Evolutionary conservation across 2,113 vertebrate genomes (phyloP).

Genomic region (Megaceryle maxima): DNA sequence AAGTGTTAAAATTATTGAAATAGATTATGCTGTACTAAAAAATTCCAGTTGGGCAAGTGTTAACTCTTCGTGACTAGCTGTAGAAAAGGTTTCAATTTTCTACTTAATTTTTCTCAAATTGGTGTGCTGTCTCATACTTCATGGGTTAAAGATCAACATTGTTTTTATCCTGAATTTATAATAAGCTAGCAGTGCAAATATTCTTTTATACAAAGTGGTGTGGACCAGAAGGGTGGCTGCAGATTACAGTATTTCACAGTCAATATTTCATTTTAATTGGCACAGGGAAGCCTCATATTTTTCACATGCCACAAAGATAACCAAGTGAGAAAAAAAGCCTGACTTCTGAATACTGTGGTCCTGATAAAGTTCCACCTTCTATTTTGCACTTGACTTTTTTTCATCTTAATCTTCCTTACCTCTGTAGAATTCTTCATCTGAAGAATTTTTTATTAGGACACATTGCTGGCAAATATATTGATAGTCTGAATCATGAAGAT

Average conservation of each 20-base stretch:
- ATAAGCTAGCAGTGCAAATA: background rate
- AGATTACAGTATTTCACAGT: background rate
- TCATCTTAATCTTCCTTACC: background rate
- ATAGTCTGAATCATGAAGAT: background rate
- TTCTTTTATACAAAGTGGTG: background rate
- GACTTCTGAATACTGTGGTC: background rate
- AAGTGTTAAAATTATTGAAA: background rate
- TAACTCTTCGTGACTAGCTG: background rate
- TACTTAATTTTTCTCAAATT: background rate
- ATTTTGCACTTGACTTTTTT: background rate
- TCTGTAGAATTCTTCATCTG: background rate
- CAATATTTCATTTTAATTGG: background rate
- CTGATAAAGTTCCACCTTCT: background rate
- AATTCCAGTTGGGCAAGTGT: background rate
- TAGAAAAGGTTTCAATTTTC: background rate
- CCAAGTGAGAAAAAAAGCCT: rapidly evolving
- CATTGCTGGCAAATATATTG: background rate
- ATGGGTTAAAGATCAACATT: background rate
- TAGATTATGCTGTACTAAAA: background rate
- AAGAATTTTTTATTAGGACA: background rate
- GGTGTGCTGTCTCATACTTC: background rate
- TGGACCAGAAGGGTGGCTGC: background rate
- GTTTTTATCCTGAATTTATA: background rate
- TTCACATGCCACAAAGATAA: background rate
- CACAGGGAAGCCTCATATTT: background rate